Evolutionary conservation across 2,888 invertebrate species (phyloP).

Genomic region (Urechis unicinctus): DNA sequence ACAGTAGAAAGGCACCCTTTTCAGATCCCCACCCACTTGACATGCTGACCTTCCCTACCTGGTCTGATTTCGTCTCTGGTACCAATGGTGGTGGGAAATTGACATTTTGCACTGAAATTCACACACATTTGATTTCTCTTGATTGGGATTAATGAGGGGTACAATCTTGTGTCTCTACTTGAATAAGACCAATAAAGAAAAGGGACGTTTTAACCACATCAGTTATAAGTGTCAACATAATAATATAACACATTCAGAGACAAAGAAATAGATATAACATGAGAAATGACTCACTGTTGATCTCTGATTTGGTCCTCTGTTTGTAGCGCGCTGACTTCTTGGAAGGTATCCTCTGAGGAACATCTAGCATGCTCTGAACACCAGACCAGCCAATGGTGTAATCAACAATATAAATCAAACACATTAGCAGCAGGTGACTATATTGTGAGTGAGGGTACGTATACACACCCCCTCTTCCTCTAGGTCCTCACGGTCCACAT

Average conservation of each 20-base stretch:
- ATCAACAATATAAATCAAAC: background rate
- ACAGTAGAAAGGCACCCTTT: conserved; percentile 33
- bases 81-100: conserved; percentile 40
- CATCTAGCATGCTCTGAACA: conserved; percentile 71
- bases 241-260: background rate
- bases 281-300: conserved; percentile 41
- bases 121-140: no score
- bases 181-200: background rate
- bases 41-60: conserved; percentile 43
- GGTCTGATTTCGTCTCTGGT: conserved; percentile 32
- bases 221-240: background rate
- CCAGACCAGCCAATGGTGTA: background rate
- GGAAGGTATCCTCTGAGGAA: conserved; percentile 85
- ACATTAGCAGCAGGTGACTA: background rate
- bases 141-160: no score
- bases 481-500: conserved; percentile 67
- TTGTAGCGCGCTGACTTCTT: conserved; percentile 60
- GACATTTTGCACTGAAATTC: conserved; percentile 39
- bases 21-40: conserved; percentile 35
- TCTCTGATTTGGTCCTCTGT: conserved; percentile 45
- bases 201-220: background rate
- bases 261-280: no score
- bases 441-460: no score
- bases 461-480: conserved; percentile 62
- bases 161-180: no score